These are phyloP conservation scores for Scelioninae gen. 2 DNA, from an alignment of 2,888 invertebrate genomes.

Conservation along the genomic window DNA sequence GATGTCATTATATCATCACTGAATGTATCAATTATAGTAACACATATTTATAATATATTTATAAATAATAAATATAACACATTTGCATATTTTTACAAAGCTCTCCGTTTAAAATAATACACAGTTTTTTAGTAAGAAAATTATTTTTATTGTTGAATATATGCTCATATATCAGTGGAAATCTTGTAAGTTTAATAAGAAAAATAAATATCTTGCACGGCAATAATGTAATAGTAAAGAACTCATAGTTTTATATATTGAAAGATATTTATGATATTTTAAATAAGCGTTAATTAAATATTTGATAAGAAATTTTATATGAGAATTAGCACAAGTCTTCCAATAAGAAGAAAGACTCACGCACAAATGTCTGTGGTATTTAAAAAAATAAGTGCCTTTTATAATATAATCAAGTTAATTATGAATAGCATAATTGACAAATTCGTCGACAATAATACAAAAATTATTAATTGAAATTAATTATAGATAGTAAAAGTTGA, in stretches of 20 bases:
- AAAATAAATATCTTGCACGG: neutral
- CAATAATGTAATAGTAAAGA: conserved; percentile 7
- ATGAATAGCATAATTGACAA: neutral
- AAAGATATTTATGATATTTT: conserved; percentile 14
- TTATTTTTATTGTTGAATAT: neutral
- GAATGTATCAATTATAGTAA: no score
- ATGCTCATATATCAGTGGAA: neutral
- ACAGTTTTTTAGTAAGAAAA: neutral
- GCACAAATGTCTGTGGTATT: conserved; percentile 15
- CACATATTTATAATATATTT: no score
- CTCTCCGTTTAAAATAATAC: no score
- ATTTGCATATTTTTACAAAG: no score
- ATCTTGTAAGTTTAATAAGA: neutral
- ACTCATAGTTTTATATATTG: neutral
- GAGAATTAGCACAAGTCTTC: conserved; percentile 13
- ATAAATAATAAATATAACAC: no score
- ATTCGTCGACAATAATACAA: no score
- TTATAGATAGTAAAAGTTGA: no score
- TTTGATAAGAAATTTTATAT: conserved; percentile 15
- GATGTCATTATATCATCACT: no score
- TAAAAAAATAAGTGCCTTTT: conserved; percentile 15
- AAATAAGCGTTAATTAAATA: neutral
- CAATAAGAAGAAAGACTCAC: conserved; percentile 7
- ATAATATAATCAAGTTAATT: conserved; percentile 4
- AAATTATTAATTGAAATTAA: no score